Conservation (phyloP, 2,113 vertebrate genomes). For the Chunga burmeisteri region DNA sequence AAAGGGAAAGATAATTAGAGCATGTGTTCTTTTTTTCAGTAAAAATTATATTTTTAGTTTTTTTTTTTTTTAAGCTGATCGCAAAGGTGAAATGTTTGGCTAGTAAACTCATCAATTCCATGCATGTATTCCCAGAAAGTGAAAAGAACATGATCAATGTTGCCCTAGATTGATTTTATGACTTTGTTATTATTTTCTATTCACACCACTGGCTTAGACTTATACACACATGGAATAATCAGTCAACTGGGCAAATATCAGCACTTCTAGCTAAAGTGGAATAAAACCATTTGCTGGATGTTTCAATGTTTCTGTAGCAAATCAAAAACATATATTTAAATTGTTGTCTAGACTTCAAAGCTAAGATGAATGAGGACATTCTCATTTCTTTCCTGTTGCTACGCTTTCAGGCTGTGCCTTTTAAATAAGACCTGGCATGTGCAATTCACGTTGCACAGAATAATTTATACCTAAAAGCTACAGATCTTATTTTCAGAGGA, state of each 20-base stretch:
- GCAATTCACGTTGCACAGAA: neutral
- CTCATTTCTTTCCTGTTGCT: neutral
- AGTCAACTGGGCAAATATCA: neutral
- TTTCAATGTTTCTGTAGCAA: neutral
- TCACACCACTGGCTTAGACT: neutral
- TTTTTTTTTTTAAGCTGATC: neutral
- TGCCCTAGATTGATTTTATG: neutral
- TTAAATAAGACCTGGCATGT: neutral
- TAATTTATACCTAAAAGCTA: constrained; percentile 8
- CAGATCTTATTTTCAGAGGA: neutral
- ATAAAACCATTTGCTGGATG: neutral
- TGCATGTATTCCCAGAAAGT: neutral
- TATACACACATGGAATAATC: neutral
- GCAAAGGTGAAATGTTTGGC: neutral
- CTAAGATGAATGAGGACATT: neutral
- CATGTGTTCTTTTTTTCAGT: neutral
- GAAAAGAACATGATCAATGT: neutral
- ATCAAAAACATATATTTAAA: constrained; percentile 14
- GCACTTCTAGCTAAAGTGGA: neutral
- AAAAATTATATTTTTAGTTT: neutral
- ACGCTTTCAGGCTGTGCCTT: constrained; percentile 6
- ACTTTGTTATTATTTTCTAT: neutral
- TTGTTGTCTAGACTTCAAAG: neutral
- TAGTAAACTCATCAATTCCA: neutral
- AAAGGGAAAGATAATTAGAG: neutral